Percentiles rank a stretch among this genome's conserved stretches.
Evolutionary conservation across 2,113 vertebrate species (phyloP).

Genomic region (Coreoperca whiteheadi): DNA sequence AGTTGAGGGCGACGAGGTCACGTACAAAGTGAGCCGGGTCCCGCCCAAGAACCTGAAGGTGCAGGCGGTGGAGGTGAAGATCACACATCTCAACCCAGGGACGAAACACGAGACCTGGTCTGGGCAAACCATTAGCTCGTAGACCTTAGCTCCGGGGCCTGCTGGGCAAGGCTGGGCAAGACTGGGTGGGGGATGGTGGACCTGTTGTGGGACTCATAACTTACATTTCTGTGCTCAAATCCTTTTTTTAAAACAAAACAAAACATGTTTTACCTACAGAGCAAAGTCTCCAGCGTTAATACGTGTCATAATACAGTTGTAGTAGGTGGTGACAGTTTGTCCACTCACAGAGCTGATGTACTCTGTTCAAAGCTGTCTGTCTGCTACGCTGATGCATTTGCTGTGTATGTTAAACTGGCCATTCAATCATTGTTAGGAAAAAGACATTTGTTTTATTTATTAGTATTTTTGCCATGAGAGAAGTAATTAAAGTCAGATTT

Average conservation of each 20-base stretch:
- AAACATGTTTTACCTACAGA: slow-evolving; percentile 45
- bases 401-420: slow-evolving; percentile 26
- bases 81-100: slow-evolving; percentile 94
- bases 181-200: not conserved
- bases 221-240: slow-evolving; percentile 31
- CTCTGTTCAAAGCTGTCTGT: slow-evolving; percentile 8
- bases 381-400: slow-evolving; percentile 5
- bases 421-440: slow-evolving; percentile 15
- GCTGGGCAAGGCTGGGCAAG: not conserved
- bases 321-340: not conserved
- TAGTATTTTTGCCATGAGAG: slow-evolving; percentile 4
- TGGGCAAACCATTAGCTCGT: slow-evolving; percentile 95
- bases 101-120: slow-evolving; percentile 99
- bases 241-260: not conserved
- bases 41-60: slow-evolving; percentile 99
- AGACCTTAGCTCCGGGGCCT: slow-evolving; percentile 63
- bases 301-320: not conserved
- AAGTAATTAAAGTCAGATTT: slow-evolving; percentile 4
- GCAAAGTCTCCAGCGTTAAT: slow-evolving; percentile 6
- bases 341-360: slow-evolving; percentile 1
- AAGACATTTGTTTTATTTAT: slow-evolving; percentile 5
- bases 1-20: slow-evolving; percentile 95
- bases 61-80: slow-evolving; percentile 98
- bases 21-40: slow-evolving; percentile 96
- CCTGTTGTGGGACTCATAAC: slow-evolving; percentile 31